These are phyloP conservation scores for Psococerastis gibbosa DNA, from an alignment of 2,888 invertebrate species.

Conservation along the genomic window DNA sequence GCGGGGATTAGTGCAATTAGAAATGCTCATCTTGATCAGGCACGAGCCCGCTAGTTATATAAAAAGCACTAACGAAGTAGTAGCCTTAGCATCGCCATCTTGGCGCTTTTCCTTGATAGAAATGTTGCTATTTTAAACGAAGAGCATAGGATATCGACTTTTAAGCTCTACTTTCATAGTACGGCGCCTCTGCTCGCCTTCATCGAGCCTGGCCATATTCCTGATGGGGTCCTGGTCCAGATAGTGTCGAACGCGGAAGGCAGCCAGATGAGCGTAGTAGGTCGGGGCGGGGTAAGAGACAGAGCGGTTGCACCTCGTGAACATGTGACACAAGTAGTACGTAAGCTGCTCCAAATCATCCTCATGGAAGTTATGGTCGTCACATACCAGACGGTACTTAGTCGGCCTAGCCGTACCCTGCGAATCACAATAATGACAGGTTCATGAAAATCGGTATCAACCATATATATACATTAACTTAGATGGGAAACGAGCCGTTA, in stretches of 20 bases:
- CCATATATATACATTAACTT: neutral
- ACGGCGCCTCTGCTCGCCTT: conserved; percentile 14
- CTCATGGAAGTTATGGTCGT: conserved; percentile 49
- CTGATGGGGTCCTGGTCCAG: conserved; percentile 22
- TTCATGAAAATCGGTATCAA: too few relatives aligned
- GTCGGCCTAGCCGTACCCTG: conserved; percentile 73
- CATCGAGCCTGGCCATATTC: conserved; percentile 13
- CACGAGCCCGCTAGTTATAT: too few relatives aligned
- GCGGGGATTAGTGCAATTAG: too few relatives aligned
- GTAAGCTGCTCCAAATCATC: conserved; percentile 62
- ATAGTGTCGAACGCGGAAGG: conserved; percentile 41
- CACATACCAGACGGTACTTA: conserved; percentile 67
- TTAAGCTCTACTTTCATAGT: conserved; percentile 14
- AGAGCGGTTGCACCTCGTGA: conserved; percentile 61
- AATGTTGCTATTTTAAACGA: too few relatives aligned
- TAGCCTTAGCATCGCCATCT: too few relatives aligned
- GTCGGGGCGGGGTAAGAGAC: conserved; percentile 78
- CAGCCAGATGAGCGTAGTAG: conserved; percentile 75
- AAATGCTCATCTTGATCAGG: too few relatives aligned
- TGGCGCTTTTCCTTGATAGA: too few relatives aligned
- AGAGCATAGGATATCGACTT: conserved; percentile 17
- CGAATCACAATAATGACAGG: conserved; percentile 6
- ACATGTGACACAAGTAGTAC: conserved; percentile 70
- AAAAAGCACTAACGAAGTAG: too few relatives aligned
- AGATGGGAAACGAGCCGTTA: too few relatives aligned